These are phyloP conservation scores for Drosophila lutescens DNA, from an alignment of 2,888 invertebrate species.

Conservation along the genomic window DNA sequence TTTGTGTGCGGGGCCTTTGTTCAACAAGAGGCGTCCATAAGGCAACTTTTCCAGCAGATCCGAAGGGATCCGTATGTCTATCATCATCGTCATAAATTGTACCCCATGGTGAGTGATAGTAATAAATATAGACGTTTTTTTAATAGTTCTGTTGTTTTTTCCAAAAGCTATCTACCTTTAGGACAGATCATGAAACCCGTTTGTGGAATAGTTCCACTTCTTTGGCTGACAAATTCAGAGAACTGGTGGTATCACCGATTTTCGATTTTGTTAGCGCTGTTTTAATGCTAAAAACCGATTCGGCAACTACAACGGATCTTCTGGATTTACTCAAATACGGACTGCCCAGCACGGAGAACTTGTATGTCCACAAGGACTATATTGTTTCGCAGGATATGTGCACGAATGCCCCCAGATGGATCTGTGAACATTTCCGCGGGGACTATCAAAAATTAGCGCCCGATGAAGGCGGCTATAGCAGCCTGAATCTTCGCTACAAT, in stretches of 20 bases:
- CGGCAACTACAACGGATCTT: slow-evolving; percentile 31
- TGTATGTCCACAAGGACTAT: slow-evolving; percentile 64
- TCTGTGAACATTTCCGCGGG: slow-evolving; percentile 60
- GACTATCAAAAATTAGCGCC: slow-evolving; percentile 43
- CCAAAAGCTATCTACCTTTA: slow-evolving; percentile 55
- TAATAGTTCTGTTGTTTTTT: neutral
- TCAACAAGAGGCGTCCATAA: slow-evolving; percentile 59
- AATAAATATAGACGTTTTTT: neutral
- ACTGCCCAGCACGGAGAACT: slow-evolving; percentile 58
- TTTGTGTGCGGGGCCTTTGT: slow-evolving; percentile 60
- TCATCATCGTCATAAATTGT: slow-evolving; percentile 60
- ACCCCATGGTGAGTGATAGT: slow-evolving; percentile 52
- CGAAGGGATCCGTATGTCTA: slow-evolving; percentile 58
- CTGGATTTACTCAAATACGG: slow-evolving; percentile 61
- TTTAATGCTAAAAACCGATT: slow-evolving; percentile 23
- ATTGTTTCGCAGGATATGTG: slow-evolving; percentile 55
- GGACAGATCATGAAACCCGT: slow-evolving; percentile 55
- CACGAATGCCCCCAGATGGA: slow-evolving; percentile 55
- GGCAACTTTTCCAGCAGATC: slow-evolving; percentile 50
- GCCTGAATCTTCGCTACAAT: slow-evolving; percentile 55
- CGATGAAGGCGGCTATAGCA: slow-evolving; percentile 34
- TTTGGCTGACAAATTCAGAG: slow-evolving; percentile 43
- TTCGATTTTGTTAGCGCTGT: slow-evolving; percentile 39
- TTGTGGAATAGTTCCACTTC: slow-evolving; percentile 46
- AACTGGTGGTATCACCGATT: slow-evolving; percentile 44